Conservation (phyloP, 2,113 vertebrate genomes). For the Dicerorhinus sumatrensis region DNA sequence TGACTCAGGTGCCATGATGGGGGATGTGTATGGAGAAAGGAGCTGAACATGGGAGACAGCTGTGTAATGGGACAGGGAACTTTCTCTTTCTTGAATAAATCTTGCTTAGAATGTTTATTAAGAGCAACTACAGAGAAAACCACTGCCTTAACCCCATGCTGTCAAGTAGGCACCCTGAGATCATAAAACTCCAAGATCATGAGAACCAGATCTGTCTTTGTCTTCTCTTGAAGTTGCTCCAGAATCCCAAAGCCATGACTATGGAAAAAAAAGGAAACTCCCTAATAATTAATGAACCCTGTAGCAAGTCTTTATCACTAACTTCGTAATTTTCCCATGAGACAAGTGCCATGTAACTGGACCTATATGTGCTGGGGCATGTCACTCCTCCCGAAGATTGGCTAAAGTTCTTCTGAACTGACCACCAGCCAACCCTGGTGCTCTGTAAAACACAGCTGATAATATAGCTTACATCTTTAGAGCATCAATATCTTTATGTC, state of each 20-base stretch:
- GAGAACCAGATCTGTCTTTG: background rate
- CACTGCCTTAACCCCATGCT: background rate
- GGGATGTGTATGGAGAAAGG: background rate
- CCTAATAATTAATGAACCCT: background rate
- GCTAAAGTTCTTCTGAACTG: background rate
- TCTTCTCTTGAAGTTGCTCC: background rate
- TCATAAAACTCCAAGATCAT: background rate
- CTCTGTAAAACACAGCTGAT: background rate
- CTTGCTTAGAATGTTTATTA: slow-evolving; percentile 7
- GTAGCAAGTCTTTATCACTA: background rate
- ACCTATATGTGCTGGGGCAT: background rate
- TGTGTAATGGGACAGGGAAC: background rate
- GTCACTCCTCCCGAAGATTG: background rate
- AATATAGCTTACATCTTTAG: background rate
- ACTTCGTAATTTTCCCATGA: background rate
- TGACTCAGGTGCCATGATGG: background rate
- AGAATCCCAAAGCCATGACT: background rate
- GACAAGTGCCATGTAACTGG: background rate
- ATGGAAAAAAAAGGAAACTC: background rate
- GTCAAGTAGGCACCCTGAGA: background rate
- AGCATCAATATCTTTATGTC: background rate
- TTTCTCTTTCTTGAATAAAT: background rate
- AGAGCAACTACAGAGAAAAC: background rate
- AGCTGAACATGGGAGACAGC: background rate
- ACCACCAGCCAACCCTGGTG: background rate